Base-by-base conservation (phyloP, 2,113 vertebrate species). In the Xiphias gladius region DNA sequence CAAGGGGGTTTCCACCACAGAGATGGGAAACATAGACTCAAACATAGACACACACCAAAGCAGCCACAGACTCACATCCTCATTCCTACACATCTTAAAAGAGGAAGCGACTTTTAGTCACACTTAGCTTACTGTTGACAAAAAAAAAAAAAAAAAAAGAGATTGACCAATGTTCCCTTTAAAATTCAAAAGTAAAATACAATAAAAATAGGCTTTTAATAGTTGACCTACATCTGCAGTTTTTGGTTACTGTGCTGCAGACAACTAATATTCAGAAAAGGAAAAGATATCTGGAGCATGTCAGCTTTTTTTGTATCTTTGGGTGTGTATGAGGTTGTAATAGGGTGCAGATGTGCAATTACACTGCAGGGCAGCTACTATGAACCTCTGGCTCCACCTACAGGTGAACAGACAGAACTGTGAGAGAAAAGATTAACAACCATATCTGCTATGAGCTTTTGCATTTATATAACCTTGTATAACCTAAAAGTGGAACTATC, bases 371-470 rank as follows among this genome's bases (percentile, higher is more conserved):
- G 19, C 22, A 16, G 54, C 20, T 1, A 65, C 16, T 17, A n/a
- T 70, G 55, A 78, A 68, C 58, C 80, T 88, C 63, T 89, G 84
- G 80, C 92, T 79, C 93, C 93, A 88, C 80, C 88, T 92, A 86
- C 67, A 73, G 94, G 85, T 4, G 0, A 7, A 14, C 0, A 4
- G 12, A 1, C 0, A 13, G 66, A 88, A 84, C 6, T 76, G 50
- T 86, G 89, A 43, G 17, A 46, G 13, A 26, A 52, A 16, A 2
- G 8, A 62, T 16, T 7, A 28, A 26, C 8, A 26, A 2, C 19
- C 2, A 39, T 7, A 24, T 13, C 62, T 17, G 54, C 4, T 14
- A 1, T 0, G 10, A 22, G n/a, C 7, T 9, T 37, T 70, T 66
- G 5, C 26, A 59, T 67, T 57, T n/a, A 24, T 17, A 5, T 22